Base-by-base conservation (phyloP, 1,140 invertebrate species). In the Drosophila virilis region DNA sequence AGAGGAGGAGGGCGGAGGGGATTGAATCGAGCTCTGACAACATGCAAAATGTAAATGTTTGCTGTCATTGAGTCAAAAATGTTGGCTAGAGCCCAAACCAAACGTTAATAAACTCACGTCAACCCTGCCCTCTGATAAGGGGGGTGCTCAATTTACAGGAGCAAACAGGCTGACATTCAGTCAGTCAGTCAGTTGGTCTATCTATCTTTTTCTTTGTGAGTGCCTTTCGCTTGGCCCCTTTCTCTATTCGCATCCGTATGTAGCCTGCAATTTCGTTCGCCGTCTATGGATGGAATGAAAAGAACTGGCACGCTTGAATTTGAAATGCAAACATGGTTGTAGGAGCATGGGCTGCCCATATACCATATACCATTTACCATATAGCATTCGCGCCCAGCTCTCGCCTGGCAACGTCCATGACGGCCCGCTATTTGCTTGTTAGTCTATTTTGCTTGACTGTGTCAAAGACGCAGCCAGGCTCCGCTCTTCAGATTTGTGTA, bases 21-120 rank as follows among this genome's bases (percentile, higher is more conserved):
- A 28, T 22, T 13, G 17, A 69, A 62, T 59, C 48, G 48, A 52
- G 57, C 78, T 61, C 77, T 78, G 82, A 80, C 74, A 85, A 76
- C 83, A 82, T 76, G 74, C 79, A 71, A 75, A 81, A 86, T 83
- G 76, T 79, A 88, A 83, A 86, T 86, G 83, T 86, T 86, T 88
- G 79, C 82, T 80, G 83, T 88, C 82, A 86, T 82, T 80, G 82
- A 86, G 82, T 86, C 79, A 72, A 86, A 83, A 88, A 88, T 88
- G 79, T 77, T 79, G 79, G 76, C 61, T 58, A 38, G 50, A 45
- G 59, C 38, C 83, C 79, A 74, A 83, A 65, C 68, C 83, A 76
- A 82, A 88, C 66, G 78, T 88, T 82, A 88, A 88, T 86, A 86
- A 86, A 86, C 82, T 83, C 68, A 71, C 60, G 48, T 57, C 55